A percentile compares a stretch with the other conserved stretches of the same genome.
Conservation (phyloP, 1,140 invertebrate species). For the Pseudomyrmex concolor region DNA sequence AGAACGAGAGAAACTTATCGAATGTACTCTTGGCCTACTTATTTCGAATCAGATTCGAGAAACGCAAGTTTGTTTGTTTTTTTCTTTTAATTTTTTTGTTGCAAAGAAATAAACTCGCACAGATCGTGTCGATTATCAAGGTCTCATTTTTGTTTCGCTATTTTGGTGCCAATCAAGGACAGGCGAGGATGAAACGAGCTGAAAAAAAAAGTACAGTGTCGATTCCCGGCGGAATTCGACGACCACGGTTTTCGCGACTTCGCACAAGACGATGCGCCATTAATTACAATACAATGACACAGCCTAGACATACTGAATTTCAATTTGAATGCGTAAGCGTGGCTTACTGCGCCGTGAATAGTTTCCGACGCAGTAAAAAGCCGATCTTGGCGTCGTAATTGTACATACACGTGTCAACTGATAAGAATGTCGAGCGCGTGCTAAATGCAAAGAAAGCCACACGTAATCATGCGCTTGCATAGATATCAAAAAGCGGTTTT, state of each 20-base stretch:
- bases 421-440: constrained; percentile 45
- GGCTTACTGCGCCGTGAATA: constrained; percentile 34
- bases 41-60: too few species aligned
- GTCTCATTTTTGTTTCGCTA: not conserved
- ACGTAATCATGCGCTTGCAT: not conserved
- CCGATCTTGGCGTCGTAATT: constrained; percentile 45
- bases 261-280: not conserved
- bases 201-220: too few species aligned
- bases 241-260: not conserved
- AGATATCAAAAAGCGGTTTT: not conserved
- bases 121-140: not conserved
- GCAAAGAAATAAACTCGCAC: too few species aligned
- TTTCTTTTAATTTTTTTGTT: too few species aligned
- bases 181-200: not conserved
- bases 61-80: too few species aligned
- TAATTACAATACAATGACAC: constrained; percentile 49
- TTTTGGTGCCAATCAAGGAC: not conserved
- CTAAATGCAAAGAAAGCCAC: constrained; percentile 8
- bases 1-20: too few species aligned
- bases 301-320: constrained; percentile 35
- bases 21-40: too few species aligned
- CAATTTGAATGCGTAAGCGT: constrained; percentile 41
- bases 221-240: not conserved
- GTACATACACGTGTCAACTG: constrained; percentile 35
- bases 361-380: constrained; percentile 38